Evolutionary conservation across 2,797 vertebrate genomes (phyloP), one percentile per base, ranked within the genome.

Genomic region (Botia kubotai): DNA sequence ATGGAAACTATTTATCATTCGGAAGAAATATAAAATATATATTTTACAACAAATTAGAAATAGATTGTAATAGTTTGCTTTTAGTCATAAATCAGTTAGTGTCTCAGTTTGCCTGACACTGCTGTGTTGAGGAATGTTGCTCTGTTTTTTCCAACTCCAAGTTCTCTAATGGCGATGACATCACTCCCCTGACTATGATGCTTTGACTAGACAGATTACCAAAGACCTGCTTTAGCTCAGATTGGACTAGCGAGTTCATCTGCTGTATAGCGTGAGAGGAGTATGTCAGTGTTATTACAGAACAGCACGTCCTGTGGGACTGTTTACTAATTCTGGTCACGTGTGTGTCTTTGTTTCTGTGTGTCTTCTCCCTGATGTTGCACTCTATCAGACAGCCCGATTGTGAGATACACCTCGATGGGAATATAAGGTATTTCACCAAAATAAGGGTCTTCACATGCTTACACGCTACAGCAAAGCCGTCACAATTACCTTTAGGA

Each of bases 371-470:
- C 74, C 48, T 17, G 63, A 67, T 75, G 71, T 73, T 69, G 43
- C 70, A 88, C 90, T 90, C 88, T 88, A 93, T 95, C 94, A 96
- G 96, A 90, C 92, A 89, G 77, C 93, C 95, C 92, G 94, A 94
- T 89, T 91, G 90, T 93, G 93, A 95, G 89, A 85, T 88, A 91
- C 85, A 87, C 92, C 85, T 92, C 91, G 93, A 93, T 83, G 91
- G 91, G 92, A 92, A 85, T 81, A 88, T 90, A 90, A 96, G 95
- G 95, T 97, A 97, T 91, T 92, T 79, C 48, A 72, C 72, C 33
- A 33, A 26, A 26, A 26, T 70, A 63, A 65, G 70, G 65, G 80
- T 65, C 48, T 83, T 73, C 69, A 48, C 58, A 75, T 23, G 53
- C 71, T 67, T 46, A 68, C 63, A 55, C 70, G 75, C 55, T 55